These are phyloP conservation scores for Drosophila dives DNA, from an alignment of 2,888 invertebrate genomes.

Conservation along the genomic window DNA sequence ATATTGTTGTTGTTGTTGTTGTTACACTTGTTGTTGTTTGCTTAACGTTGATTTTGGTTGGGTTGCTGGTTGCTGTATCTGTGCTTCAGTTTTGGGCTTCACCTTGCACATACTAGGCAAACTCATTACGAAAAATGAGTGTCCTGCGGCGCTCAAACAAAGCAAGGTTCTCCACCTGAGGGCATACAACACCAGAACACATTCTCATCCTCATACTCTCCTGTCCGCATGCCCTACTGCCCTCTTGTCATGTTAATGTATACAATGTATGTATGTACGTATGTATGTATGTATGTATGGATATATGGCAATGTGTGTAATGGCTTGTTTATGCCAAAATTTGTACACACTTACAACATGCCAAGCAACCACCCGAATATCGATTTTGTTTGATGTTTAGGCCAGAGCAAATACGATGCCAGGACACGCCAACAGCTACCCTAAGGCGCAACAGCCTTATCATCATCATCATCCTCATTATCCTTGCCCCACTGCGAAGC, in stretches of 20 bases:
- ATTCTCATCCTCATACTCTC: background rate
- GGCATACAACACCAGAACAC: conserved; percentile 18
- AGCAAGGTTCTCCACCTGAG: conserved; percentile 59
- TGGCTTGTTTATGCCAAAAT: conserved; percentile 77
- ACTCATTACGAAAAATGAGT: conserved; percentile 80
- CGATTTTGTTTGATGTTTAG: conserved; percentile 80
- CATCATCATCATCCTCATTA: conserved; percentile 27
- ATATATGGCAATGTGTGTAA: conserved; percentile 24
- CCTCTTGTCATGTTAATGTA: conserved; percentile 33
- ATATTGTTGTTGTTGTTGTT: background rate
- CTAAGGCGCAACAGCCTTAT: conserved; percentile 38
- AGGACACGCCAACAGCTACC: conserved; percentile 45
- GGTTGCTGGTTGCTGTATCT: conserved; percentile 23
- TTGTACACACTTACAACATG: conserved; percentile 43
- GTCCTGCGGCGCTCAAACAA: conserved; percentile 80
- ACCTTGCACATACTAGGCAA: conserved; percentile 64
- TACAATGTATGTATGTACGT: conserved; percentile 27
- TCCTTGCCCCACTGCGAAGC: conserved; percentile 33
- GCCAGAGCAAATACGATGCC: conserved; percentile 40
- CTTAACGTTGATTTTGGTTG: conserved; percentile 36
- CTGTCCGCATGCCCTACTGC: background rate
- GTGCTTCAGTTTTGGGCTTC: conserved; percentile 38
- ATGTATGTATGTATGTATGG: conserved; percentile 22
- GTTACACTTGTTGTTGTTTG: conserved; percentile 24
- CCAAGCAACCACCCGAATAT: conserved; percentile 64